Conservation (phyloP, 2,797 vertebrate genomes). For the Falco rusticolus region DNA sequence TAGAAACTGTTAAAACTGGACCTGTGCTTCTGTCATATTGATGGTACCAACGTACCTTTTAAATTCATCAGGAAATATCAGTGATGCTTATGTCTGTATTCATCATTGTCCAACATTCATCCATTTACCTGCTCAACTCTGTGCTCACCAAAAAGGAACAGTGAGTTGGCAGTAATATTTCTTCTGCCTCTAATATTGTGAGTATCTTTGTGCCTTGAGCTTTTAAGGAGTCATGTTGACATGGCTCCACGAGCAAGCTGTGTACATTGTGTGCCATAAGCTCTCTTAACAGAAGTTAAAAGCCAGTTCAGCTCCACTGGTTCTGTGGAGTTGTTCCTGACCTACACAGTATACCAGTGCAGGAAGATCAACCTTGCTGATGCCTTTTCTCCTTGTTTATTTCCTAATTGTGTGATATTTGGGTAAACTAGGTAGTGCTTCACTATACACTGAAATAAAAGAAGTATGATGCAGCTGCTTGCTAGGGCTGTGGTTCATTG, state of each 20-base stretch:
- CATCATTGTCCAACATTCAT: neutral
- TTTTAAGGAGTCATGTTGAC: neutral
- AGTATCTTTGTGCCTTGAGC: neutral
- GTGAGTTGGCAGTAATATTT: neutral
- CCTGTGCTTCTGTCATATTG: neutral
- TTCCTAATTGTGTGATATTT: neutral
- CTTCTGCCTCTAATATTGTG: neutral
- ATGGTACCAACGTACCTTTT: neutral
- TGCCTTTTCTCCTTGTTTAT: neutral
- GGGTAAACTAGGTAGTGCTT: neutral
- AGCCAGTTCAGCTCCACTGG: neutral
- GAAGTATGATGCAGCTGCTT: neutral
- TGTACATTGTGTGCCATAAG: neutral
- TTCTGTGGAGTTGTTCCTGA: neutral
- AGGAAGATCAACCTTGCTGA: neutral
- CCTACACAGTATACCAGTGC: accelerated
- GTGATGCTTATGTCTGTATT: neutral
- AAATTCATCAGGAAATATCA: neutral
- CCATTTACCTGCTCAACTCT: neutral
- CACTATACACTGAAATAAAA: neutral
- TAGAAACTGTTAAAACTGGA: neutral
- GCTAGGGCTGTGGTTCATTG: neutral
- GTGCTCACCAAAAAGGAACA: accelerated
- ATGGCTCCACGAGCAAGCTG: neutral
- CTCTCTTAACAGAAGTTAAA: neutral